Percentiles rank a stretch among this genome's conserved stretches.
These are phyloP conservation scores for Nilaparvata lugens DNA, from an alignment of 1,140 invertebrate species.

Conservation along the genomic window DNA sequence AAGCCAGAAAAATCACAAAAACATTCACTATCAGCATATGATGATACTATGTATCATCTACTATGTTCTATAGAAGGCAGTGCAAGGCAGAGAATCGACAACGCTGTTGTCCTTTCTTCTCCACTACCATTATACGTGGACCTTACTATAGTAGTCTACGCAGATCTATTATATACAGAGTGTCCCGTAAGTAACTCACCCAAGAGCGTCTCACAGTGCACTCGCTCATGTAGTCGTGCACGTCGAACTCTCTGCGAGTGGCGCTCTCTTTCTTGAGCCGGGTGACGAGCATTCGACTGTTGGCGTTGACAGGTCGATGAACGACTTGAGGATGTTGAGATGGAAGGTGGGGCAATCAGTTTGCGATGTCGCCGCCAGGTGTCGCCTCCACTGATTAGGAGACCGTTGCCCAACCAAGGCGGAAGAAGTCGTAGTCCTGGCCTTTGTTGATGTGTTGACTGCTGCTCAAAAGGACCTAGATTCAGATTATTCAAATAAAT, in stretches of 20 bases:
- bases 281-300: slow-evolving; percentile 57
- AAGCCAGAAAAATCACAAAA: no score
- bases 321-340: slow-evolving; percentile 70
- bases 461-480: slow-evolving; percentile 24
- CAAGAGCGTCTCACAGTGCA: slow-evolving; percentile 71
- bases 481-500: background rate
- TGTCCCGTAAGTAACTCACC: slow-evolving; percentile 39
- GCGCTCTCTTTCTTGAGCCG: slow-evolving; percentile 43
- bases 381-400: slow-evolving; percentile 62
- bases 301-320: slow-evolving; percentile 70
- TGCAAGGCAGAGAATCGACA: no score
- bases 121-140: no score
- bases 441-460: slow-evolving; percentile 56
- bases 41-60: no score
- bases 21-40: no score
- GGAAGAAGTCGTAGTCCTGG: slow-evolving; percentile 58
- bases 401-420: slow-evolving; percentile 63
- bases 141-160: no score
- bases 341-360: slow-evolving; percentile 77
- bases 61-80: no score
- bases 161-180: no score
- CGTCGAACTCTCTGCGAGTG: slow-evolving; percentile 55
- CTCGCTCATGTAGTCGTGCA: slow-evolving; percentile 76
- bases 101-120: no score
- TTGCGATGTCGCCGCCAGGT: slow-evolving; percentile 74